Conservation (phyloP, 2,797 vertebrate genomes). For the Danio albolineatus region DNA sequence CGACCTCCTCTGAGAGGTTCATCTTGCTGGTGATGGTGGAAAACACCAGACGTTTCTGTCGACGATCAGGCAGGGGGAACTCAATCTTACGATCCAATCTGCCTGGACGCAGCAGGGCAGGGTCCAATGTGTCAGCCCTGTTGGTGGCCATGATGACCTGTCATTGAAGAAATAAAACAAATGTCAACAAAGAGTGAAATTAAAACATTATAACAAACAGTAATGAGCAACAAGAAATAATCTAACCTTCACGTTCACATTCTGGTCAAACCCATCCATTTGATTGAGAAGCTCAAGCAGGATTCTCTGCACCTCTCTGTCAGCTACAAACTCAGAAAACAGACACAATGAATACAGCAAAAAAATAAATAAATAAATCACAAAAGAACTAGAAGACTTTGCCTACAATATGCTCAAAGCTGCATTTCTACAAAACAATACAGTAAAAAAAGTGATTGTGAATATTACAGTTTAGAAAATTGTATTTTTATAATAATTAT, state of each 20-base stretch:
- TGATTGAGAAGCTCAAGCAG: constrained; percentile 94
- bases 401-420: neutral
- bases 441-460: neutral
- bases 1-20: constrained; percentile 96
- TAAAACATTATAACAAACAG: neutral
- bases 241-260: constrained; percentile 92
- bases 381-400: neutral
- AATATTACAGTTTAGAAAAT: neutral
- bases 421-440: neutral
- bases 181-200: neutral
- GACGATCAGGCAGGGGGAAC: constrained; percentile 91
- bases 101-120: constrained; percentile 89
- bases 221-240: neutral
- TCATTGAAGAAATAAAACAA: neutral
- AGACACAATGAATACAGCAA: neutral
- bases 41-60: constrained; percentile 93
- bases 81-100: constrained; percentile 94
- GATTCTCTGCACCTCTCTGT: constrained; percentile 93
- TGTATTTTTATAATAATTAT: neutral
- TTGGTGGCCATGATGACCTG: constrained; percentile 98
- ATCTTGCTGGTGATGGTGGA: constrained; percentile 96
- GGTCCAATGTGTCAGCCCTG: constrained; percentile 93
- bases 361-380: too few relatives aligned
- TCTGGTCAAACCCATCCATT: constrained; percentile 97
- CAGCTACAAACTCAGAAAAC: constrained; percentile 75